phyloP scores from a whole-genome alignment of 2,888 invertebrate species.

The Mesochorus sp. region DNA sequence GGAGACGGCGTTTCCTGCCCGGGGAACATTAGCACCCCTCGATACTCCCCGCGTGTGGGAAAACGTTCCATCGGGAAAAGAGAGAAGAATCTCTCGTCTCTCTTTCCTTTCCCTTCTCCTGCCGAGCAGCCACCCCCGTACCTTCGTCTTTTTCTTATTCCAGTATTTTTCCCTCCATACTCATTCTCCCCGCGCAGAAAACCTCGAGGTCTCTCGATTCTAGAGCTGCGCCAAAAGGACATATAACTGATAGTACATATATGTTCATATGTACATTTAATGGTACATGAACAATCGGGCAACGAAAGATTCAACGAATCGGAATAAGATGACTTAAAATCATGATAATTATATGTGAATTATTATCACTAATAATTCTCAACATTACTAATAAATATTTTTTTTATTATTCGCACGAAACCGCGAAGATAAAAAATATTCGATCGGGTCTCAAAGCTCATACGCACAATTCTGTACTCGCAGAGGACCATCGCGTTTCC shows the following conservation, averaged over 20 bases:
- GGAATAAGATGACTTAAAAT: no score
- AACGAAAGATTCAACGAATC: background rate
- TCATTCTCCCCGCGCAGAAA: constrained; percentile 29
- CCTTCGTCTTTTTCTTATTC: constrained; percentile 57
- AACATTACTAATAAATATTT: no score
- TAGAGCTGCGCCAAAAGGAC: no score
- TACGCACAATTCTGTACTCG: constrained; percentile 19
- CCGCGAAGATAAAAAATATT: no score
- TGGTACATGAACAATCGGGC: no score
- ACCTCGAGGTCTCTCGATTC: constrained; percentile 48
- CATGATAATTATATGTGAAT: no score
- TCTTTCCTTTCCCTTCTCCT: constrained; percentile 44
- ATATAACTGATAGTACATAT: no score
- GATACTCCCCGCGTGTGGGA: constrained; percentile 72
- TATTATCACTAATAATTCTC: no score
- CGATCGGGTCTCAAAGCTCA: no score
- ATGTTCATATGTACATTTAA: no score
- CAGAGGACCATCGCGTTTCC: constrained; percentile 33
- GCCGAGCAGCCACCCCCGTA: constrained; percentile 37
- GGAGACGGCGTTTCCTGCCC: constrained; percentile 81
- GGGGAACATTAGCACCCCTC: constrained; percentile 81
- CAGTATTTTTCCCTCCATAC: constrained; percentile 30
- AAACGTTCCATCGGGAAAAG: constrained; percentile 59
- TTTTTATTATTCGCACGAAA: no score
- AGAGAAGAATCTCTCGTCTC: constrained; percentile 50